Evolutionary conservation across 2,888 invertebrate species (phyloP), one percentile per base, ranked within the genome.

Genomic region (Tachina lurida): DNA sequence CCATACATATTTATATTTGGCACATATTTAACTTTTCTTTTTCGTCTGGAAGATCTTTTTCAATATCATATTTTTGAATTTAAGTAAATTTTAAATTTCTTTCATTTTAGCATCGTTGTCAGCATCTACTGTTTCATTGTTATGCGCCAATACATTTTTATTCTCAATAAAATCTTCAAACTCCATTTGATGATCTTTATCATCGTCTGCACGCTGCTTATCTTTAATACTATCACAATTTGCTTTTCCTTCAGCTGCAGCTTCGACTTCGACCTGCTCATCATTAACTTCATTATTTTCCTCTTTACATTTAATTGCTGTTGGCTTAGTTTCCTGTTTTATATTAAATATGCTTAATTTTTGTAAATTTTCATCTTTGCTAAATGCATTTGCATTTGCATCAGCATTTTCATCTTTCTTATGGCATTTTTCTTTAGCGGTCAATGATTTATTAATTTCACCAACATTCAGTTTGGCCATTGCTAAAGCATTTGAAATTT

Each of bases 401-500:
- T 62, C 67, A 49, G 31, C n/a, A 58, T 39, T 76, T 71, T 68
- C 71, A 60, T 31, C n/a, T 58, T 47, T 68, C 63, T 74, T 86
- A 31, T 74, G 49, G 22, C 71, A 62, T 75, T 84, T 84, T 62
- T 43, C 73, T 60, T 63, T 84, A 70, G 75, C 63, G 56, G 56
- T 45, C 17, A 62, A 22, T 47, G 73, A 17, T 60, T 77, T 67
- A 31, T 5, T 31, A 22, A 54, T 47, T 58, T 76, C 84, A 39
- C 81, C 78, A n/a, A 83, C 76, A 67, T 77, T 88, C 79, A 31
- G 76, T 88, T 89, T 90, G 81, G 89, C 88, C 87, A 89, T 87
- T 47, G 90, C 88, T 87, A 91, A 80, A 17, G 89, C 91, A 84
- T 90, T 90, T 65, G 92, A 90, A 81, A 92, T 93, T 88, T 91